Conservation (phyloP, 2,113 vertebrate genomes). For the Nothocercus nigrocapillus region DNA sequence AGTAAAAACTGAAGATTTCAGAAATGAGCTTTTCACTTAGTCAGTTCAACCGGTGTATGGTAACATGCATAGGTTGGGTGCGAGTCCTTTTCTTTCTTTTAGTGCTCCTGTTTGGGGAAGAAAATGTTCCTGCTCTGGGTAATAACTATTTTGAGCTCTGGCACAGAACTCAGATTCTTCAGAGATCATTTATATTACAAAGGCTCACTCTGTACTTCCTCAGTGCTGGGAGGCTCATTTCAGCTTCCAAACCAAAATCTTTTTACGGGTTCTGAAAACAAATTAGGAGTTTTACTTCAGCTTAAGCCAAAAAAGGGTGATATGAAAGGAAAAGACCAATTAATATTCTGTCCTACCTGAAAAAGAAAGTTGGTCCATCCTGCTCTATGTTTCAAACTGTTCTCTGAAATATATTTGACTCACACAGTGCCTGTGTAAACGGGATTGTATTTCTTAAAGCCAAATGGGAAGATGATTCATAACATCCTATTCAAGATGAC, state of each 20-base stretch:
- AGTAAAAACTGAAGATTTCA: not conserved
- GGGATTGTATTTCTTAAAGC: constrained; percentile 49
- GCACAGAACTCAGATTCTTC: constrained; percentile 58
- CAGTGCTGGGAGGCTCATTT: constrained; percentile 43
- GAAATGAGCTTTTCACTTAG: not conserved
- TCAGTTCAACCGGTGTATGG: not conserved
- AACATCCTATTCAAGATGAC: constrained; percentile 46
- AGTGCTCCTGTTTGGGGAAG: constrained; percentile 47
- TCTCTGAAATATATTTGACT: constrained; percentile 30
- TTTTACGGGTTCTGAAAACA: constrained; percentile 21
- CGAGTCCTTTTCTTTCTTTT: constrained; percentile 40
- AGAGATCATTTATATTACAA: constrained; percentile 68
- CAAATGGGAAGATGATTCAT: constrained; percentile 63
- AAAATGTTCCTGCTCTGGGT: constrained; percentile 62
- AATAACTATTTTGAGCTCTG: constrained; percentile 70
- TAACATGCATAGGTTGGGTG: not conserved
- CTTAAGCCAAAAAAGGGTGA: not conserved
- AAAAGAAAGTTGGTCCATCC: not conserved
- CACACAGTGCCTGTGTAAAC: not conserved
- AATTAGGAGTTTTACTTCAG: not conserved
- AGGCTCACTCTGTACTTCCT: constrained; percentile 59
- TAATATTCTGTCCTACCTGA: not conserved
- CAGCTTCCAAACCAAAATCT: constrained; percentile 42
- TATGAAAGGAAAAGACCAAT: not conserved
- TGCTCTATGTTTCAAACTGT: not conserved